Conservation (phyloP, 2,113 vertebrate genomes). For the Natator depressus region DNA sequence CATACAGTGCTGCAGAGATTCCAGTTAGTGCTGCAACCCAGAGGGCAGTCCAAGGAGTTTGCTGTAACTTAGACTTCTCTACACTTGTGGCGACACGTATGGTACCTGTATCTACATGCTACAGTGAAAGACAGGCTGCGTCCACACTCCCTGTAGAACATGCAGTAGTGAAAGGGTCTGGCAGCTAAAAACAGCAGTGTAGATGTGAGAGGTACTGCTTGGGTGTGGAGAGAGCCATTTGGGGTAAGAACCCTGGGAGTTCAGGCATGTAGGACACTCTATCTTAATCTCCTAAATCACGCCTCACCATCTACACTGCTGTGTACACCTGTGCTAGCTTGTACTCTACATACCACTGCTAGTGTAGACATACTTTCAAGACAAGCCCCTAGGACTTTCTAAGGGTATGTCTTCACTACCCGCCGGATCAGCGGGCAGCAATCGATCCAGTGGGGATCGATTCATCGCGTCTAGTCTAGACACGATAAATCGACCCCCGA, state of each 20-base stretch:
- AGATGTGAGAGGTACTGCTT: background rate
- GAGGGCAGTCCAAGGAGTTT: background rate
- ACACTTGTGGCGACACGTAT: background rate
- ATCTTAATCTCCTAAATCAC: no score
- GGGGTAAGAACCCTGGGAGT: no score
- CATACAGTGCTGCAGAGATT: background rate
- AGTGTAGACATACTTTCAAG: background rate
- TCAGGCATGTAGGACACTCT: no score
- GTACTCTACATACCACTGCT: background rate
- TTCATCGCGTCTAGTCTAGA: no score
- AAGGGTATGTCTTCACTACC: no score
- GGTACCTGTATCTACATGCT: background rate
- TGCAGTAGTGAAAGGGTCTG: background rate
- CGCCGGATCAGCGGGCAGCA: no score
- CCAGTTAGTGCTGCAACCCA: fast-evolving
- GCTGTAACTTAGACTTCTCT: background rate
- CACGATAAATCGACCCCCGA: no score
- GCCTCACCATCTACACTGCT: background rate
- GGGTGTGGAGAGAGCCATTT: background rate
- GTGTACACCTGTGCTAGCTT: background rate
- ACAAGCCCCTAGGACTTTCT: background rate
- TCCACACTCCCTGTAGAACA: background rate
- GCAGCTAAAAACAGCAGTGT: background rate
- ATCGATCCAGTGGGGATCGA: no score
- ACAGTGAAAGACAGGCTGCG: background rate